A percentile compares a stretch with the other conserved stretches of the same genome.
These are phyloP conservation scores for Sebastes nivosus DNA, from an alignment of 2,797 vertebrate genomes.

Conservation along the genomic window DNA sequence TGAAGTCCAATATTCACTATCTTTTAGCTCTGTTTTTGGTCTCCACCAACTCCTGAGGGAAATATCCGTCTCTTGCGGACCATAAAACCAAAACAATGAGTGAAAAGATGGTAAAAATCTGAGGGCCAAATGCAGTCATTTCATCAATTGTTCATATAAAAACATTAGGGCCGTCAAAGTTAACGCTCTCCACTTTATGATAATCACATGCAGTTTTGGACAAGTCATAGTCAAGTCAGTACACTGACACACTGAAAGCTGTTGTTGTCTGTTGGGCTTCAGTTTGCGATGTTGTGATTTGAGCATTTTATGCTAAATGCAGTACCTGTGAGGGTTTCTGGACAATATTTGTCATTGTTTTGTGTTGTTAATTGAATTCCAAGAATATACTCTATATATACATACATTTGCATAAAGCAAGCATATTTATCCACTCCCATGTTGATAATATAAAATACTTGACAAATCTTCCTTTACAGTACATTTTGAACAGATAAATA, in stretches of 20 bases:
- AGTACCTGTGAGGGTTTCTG: background rate
- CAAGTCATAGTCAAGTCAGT: too few relatives aligned
- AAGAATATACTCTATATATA: too few relatives aligned
- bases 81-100: background rate
- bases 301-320: background rate
- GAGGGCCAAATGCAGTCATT: background rate
- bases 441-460: background rate
- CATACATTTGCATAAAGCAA: background rate
- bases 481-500: background rate
- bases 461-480: background rate
- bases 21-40: background rate
- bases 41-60: background rate
- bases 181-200: too few relatives aligned
- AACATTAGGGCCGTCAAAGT: too few relatives aligned
- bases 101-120: background rate
- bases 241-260: background rate
- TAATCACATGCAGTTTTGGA: too few relatives aligned
- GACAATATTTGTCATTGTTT: too few relatives aligned
- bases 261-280: background rate
- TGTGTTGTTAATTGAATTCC: too few relatives aligned
- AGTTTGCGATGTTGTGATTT: background rate
- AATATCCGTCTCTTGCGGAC: background rate
- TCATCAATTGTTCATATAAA: background rate
- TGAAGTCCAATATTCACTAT: background rate
- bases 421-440: background rate